Conservation (phyloP, 2,888 invertebrate species). For the Pammene fasciana region DNA sequence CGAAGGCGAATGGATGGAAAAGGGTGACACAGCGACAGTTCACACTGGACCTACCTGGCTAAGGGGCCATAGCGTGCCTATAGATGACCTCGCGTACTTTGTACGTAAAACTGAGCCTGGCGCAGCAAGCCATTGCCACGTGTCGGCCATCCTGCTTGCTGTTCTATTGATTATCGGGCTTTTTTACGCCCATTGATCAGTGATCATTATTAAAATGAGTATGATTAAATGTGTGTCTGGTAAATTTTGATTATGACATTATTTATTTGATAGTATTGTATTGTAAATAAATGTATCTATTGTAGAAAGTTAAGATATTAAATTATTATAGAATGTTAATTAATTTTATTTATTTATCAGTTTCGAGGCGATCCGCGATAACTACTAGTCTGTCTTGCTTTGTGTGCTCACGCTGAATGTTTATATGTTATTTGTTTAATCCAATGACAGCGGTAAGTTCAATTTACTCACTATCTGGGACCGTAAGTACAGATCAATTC, state of each 20-base stretch:
- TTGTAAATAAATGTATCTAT: too few relatives aligned
- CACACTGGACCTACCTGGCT: conserved; percentile 85
- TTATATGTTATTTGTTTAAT: too few relatives aligned
- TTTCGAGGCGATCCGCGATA: too few relatives aligned
- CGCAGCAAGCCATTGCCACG: conserved; percentile 47
- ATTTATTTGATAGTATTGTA: too few relatives aligned
- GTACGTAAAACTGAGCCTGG: conserved; percentile 54
- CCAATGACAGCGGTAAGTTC: too few relatives aligned
- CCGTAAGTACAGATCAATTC: too few relatives aligned
- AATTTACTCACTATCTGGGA: too few relatives aligned
- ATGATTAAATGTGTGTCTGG: not conserved
- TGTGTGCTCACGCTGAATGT: too few relatives aligned
- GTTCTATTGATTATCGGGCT: conserved; percentile 52
- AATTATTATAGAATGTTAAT: too few relatives aligned
- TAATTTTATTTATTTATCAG: too few relatives aligned
- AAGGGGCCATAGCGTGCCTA: conserved; percentile 85
- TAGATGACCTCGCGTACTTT: conserved; percentile 88
- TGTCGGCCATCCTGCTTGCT: conserved; percentile 53
- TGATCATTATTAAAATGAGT: not conserved
- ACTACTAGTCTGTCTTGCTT: too few relatives aligned
- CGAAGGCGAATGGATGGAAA: conserved; percentile 88
- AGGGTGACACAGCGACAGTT: conserved; percentile 68
- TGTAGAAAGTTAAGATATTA: too few relatives aligned
- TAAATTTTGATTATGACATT: not conserved
- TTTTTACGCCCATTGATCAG: conserved; percentile 2